phyloP scores from a whole-genome alignment of 2,797 vertebrate species.

The Lophius americanus region DNA sequence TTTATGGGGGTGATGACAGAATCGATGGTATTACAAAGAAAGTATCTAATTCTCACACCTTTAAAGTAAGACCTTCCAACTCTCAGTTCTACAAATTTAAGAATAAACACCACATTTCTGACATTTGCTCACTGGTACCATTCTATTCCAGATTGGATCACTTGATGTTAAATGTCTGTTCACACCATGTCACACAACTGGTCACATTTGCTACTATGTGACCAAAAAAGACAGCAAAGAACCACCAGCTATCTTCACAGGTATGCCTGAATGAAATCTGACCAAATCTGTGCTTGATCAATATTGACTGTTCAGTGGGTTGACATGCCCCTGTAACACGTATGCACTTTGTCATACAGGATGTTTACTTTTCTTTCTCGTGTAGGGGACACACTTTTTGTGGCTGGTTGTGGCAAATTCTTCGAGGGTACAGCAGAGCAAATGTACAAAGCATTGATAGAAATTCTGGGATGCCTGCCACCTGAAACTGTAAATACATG shows the following conservation, averaged over 20 bases:
- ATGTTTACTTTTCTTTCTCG: not conserved
- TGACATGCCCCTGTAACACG: not conserved
- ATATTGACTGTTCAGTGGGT: not conserved
- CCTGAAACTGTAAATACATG: slow-evolving; percentile 86
- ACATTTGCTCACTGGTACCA: slow-evolving; percentile 7
- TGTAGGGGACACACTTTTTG: slow-evolving; percentile 94
- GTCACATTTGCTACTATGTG: slow-evolving; percentile 97
- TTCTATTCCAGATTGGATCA: slow-evolving; percentile 87
- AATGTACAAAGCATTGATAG: slow-evolving; percentile 94
- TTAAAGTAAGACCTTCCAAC: slow-evolving; percentile 84
- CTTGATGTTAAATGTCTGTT: slow-evolving; percentile 92
- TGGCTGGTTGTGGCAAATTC: slow-evolving; percentile 97
- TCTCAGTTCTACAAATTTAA: not conserved
- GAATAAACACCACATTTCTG: not conserved
- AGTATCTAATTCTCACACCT: slow-evolving; percentile 87
- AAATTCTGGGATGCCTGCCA: slow-evolving; percentile 89
- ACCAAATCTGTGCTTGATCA: not conserved
- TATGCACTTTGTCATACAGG: not conserved
- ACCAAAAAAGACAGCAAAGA: slow-evolving; percentile 89
- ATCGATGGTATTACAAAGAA: slow-evolving; percentile 92
- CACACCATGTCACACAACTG: slow-evolving; percentile 97
- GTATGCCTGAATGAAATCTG: slow-evolving; percentile 19
- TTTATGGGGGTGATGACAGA: slow-evolving; percentile 92
- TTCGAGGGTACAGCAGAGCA: slow-evolving; percentile 97
- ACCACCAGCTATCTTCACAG: slow-evolving; percentile 94